A percentile compares a stretch with the other conserved stretches of the same genome.
phyloP scores from a whole-genome alignment of 1,140 invertebrate species.

The Psix sp. region DNA sequence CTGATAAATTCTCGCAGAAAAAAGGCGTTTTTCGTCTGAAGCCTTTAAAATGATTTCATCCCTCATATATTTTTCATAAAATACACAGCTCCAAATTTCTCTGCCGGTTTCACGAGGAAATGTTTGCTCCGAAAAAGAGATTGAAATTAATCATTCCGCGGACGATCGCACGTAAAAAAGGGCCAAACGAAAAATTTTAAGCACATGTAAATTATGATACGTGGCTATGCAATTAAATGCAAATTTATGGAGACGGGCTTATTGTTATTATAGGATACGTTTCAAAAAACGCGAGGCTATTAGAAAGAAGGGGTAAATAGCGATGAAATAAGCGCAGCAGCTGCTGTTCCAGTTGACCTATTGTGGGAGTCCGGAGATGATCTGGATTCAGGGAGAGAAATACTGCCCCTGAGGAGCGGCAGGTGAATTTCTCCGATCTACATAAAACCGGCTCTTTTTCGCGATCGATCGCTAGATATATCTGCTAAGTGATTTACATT shows the following conservation, averaged over 20 bases:
- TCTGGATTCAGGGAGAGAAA: constrained; percentile 30
- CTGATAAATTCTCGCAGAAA: too few relatives aligned
- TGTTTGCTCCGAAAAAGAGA: too few relatives aligned
- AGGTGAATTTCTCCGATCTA: constrained; percentile 50
- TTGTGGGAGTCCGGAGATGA: constrained; percentile 56
- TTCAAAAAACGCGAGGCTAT: constrained; percentile 34
- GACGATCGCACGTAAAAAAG: too few relatives aligned
- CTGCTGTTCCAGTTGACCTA: constrained; percentile 27
- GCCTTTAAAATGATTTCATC: too few relatives aligned
- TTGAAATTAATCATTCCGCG: too few relatives aligned
- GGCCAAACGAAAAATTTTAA: neutral
- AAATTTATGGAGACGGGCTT: constrained; percentile 35
- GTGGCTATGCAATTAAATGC: constrained; percentile 43
- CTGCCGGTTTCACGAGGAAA: too few relatives aligned
- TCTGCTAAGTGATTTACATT: constrained; percentile 39
- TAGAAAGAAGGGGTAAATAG: constrained; percentile 43
- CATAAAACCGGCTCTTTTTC: constrained; percentile 39
- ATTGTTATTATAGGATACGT: constrained; percentile 45
- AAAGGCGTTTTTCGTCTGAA: too few relatives aligned
- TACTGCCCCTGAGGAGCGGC: constrained; percentile 41
- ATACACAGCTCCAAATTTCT: too few relatives aligned
- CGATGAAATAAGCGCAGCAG: constrained; percentile 42
- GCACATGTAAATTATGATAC: constrained; percentile 7
- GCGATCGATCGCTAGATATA: constrained; percentile 40
- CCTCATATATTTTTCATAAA: too few relatives aligned